Evolutionary conservation across 1,140 invertebrate genomes (phyloP).

Genomic region (Ceratina calcarata): DNA sequence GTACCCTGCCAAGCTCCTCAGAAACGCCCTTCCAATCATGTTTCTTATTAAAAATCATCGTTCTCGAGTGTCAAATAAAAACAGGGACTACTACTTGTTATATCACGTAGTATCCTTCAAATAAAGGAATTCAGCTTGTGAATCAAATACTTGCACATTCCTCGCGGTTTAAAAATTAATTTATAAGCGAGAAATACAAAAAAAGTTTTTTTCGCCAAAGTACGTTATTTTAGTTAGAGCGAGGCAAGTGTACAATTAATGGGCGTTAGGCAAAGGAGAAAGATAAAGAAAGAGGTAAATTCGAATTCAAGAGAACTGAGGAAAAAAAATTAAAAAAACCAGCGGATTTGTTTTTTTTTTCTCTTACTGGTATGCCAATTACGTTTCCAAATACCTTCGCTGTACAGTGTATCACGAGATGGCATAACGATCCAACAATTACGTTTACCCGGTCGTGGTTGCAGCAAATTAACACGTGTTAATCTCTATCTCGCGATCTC

Average conservation of each 20-base stretch:
- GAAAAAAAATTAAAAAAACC: slow-evolving; percentile 20
- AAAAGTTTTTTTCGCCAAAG: background rate
- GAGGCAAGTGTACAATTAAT: slow-evolving; percentile 47
- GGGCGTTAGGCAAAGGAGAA: slow-evolving; percentile 46
- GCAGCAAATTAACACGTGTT: slow-evolving; percentile 79
- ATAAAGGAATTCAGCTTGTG: too few relatives aligned
- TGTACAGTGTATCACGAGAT: slow-evolving; percentile 12
- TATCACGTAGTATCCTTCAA: too few relatives aligned
- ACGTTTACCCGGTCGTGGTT: slow-evolving; percentile 69
- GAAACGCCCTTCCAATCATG: background rate
- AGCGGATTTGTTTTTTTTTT: slow-evolving; percentile 2
- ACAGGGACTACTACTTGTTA: too few relatives aligned
- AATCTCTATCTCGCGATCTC: slow-evolving; percentile 35
- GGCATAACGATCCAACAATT: slow-evolving; percentile 56
- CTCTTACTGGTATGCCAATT: background rate
- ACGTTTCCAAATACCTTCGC: slow-evolving; percentile 1
- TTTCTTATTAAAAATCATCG: too few relatives aligned
- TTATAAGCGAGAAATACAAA: background rate
- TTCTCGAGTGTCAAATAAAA: too few relatives aligned
- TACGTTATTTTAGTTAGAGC: slow-evolving; percentile 9
- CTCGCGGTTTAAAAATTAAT: background rate
- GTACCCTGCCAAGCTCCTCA: slow-evolving; percentile 35
- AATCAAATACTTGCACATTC: too few relatives aligned
- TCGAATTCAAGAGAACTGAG: slow-evolving; percentile 37
- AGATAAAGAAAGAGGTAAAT: slow-evolving; percentile 47